A percentile compares a stretch with the other conserved stretches of the same genome.
phyloP scores from a whole-genome alignment of 2,113 vertebrate genomes.

The Oophaga pumilio region DNA sequence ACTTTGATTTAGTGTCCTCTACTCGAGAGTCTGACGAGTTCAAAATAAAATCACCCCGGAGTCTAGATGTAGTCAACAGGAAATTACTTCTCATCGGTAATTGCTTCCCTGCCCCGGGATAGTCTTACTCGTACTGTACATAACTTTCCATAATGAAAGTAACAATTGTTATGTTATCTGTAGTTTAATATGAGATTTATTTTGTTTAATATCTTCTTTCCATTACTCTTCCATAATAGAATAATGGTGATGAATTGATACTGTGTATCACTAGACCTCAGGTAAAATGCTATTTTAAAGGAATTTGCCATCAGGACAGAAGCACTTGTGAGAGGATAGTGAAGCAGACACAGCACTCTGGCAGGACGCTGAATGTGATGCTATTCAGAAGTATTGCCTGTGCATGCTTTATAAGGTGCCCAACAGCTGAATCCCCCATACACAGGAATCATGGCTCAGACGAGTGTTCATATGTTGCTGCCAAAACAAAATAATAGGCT shows the following conservation, averaged over 20 bases:
- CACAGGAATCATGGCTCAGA: too few relatives aligned
- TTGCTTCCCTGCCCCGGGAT: neutral
- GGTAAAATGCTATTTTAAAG: neutral
- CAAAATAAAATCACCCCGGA: conserved; percentile 46
- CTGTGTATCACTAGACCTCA: neutral
- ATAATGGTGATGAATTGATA: neutral
- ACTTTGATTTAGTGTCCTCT: conserved; percentile 56
- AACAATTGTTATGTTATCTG: conserved; percentile 4
- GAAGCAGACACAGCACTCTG: too few relatives aligned
- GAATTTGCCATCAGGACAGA: too few relatives aligned
- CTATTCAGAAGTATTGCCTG: too few relatives aligned
- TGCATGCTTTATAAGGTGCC: too few relatives aligned
- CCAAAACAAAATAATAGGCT: too few relatives aligned
- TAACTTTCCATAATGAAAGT: conserved; percentile 37
- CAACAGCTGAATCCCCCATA: too few relatives aligned
- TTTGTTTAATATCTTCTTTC: neutral
- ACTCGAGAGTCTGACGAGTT: conserved; percentile 41
- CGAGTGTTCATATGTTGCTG: too few relatives aligned
- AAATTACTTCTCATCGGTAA: conserved; percentile 38
- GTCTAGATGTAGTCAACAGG: conserved; percentile 44
- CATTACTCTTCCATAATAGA: neutral
- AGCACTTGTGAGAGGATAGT: too few relatives aligned
- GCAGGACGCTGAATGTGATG: too few relatives aligned
- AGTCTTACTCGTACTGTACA: neutral
- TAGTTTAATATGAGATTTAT: neutral